These are phyloP conservation scores for Nematolebias whitei DNA, from an alignment of 2,113 vertebrate species.

Conservation along the genomic window DNA sequence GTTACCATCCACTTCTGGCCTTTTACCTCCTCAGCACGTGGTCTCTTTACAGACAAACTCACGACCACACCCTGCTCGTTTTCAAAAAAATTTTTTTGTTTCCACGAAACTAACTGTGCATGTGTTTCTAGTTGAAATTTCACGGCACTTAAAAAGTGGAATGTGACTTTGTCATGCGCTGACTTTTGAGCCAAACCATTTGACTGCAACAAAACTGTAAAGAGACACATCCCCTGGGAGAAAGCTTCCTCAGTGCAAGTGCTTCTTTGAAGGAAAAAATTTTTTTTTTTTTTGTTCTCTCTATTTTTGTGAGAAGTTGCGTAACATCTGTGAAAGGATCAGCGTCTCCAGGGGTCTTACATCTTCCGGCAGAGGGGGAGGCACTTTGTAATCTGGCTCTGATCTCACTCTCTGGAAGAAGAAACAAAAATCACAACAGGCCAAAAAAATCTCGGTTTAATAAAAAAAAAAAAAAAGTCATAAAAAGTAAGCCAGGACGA, in stretches of 20 bases:
- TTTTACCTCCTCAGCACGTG: constrained; percentile 23
- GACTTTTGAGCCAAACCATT: constrained; percentile 14
- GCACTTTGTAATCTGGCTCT: constrained; percentile 94
- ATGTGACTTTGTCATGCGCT: constrained; percentile 1
- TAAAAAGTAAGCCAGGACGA: constrained; percentile 14
- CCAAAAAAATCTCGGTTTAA: constrained; percentile 45
- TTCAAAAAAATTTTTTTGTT: constrained; percentile 14
- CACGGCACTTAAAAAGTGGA: constrained; percentile 29
- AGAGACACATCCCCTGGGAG: not conserved
- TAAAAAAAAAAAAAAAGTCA: constrained; percentile 31
- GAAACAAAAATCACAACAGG: constrained; percentile 38
- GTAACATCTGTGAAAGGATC: constrained; percentile 35
- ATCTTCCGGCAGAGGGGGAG: constrained; percentile 90
- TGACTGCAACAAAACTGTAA: constrained; percentile 35
- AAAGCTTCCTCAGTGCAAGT: not conserved
- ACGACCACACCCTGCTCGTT: not conserved
- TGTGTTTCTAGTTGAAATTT: constrained; percentile 57
- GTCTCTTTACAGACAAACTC: constrained; percentile 29
- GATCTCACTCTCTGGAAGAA: constrained; percentile 91
- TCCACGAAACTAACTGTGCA: constrained; percentile 30
- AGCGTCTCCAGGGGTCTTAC: constrained; percentile 81
- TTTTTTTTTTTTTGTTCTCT: constrained; percentile 48
- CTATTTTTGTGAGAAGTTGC: constrained; percentile 49
- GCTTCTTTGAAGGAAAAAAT: constrained; percentile 30
- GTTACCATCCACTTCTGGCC: constrained; percentile 40